Conservation (phyloP, 2,888 invertebrate genomes). For the Antheraea assamensis region DNA sequence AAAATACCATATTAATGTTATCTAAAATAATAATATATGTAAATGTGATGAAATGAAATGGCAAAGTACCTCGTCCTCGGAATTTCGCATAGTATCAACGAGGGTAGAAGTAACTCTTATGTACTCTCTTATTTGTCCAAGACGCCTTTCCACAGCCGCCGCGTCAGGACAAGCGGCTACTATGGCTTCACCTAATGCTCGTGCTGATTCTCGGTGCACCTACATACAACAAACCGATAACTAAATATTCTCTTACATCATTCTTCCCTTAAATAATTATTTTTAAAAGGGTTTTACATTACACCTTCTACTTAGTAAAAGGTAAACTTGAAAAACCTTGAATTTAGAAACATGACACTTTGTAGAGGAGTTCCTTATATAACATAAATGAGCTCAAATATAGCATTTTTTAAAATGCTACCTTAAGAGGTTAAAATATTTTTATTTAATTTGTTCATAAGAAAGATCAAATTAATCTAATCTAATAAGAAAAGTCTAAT, state of each 20-base stretch:
- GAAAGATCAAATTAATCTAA: too few species aligned
- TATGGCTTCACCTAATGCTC: constrained; percentile 73
- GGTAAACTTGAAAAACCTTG: too few species aligned
- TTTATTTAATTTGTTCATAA: too few species aligned
- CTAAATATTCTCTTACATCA: neutral
- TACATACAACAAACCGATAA: constrained; percentile 27
- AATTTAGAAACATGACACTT: too few species aligned
- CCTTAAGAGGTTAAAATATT: too few species aligned
- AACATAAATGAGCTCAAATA: too few species aligned
- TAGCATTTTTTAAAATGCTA: too few species aligned
- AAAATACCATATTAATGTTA: constrained; percentile 27
- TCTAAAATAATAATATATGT: neutral
- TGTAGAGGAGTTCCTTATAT: too few species aligned
- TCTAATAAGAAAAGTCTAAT: too few species aligned
- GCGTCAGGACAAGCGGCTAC: constrained; percentile 83
- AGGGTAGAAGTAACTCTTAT: constrained; percentile 86
- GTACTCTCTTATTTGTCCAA: constrained; percentile 88
- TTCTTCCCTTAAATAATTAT: neutral
- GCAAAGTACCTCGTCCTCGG: constrained; percentile 84
- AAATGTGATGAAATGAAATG: constrained; percentile 5
- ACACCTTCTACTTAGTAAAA: neutral
- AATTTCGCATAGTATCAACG: constrained; percentile 86
- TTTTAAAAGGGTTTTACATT: neutral
- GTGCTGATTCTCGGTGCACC: constrained; percentile 71
- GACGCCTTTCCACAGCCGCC: constrained; percentile 85